Evolutionary conservation across 2,888 invertebrate genomes (phyloP).

Genomic region (Yponomeuta sedellus): DNA sequence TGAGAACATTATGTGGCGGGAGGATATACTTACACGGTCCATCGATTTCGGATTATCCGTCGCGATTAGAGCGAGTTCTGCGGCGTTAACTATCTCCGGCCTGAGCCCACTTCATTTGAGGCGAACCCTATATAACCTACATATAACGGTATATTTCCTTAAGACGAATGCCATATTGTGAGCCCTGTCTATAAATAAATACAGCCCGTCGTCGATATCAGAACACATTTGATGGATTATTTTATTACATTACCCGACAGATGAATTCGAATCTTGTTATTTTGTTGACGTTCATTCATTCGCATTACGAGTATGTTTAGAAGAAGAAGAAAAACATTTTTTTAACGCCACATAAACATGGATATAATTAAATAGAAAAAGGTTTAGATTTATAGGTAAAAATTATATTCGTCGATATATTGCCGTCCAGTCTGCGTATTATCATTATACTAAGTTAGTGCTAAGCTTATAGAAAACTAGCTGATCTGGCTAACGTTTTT

Average conservation of each 20-base stretch:
- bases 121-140: neutral
- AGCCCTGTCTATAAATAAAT: slow-evolving; percentile 4
- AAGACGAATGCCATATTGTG: slow-evolving; percentile 4
- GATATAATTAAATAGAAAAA: no score
- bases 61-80: slow-evolving; percentile 47
- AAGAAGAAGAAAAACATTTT: no score
- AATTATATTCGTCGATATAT: no score
- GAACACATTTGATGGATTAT: slow-evolving; percentile 11
- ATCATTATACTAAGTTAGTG: no score
- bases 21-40: slow-evolving; percentile 33
- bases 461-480: no score
- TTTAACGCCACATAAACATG: no score
- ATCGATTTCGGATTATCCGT: slow-evolving; percentile 58
- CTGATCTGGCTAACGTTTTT: no score
- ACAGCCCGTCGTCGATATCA: neutral
- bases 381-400: no score
- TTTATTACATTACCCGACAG: slow-evolving; percentile 20
- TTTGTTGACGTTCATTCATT: neutral
- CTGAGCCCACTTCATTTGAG: slow-evolving; percentile 28
- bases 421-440: no score
- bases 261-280: slow-evolving; percentile 14
- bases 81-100: slow-evolving; percentile 41
- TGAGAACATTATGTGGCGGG: slow-evolving; percentile 9
- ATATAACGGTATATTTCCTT: neutral
- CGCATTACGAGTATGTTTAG: no score